Base-by-base conservation (phyloP, 2,113 vertebrate genomes). In the Pithys albifrons region DNA sequence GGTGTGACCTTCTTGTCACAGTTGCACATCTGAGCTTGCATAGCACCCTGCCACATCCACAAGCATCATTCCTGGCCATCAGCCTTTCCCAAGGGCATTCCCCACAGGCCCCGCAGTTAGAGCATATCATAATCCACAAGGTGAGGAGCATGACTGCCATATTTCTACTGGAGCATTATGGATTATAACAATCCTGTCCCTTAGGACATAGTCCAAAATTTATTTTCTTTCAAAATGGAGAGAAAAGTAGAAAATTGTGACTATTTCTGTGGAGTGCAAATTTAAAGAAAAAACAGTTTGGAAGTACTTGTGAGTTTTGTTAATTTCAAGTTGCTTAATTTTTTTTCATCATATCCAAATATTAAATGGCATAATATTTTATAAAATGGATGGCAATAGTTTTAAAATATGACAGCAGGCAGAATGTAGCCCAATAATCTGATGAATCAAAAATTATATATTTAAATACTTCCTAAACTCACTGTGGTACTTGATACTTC, bases 61-160 rank as follows among this genome's bases (percentile, higher is more conserved):
- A 69, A 8, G 10, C 12, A 2, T 35, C 8, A 0, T 2, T 66
- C 28, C 29, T 1, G 2, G 23, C 49, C 19, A 3, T 19, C 13
- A 4, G 3, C 14, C 55, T 86, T 24, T 27, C 71, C 54, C 22
- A 5, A 28, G 33, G 75, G 25, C 5, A 1, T n/a, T 77, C 14
- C n/a, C 23, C 0, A 0, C 3, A 6, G 2, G 62, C 6, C n/a
- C 1, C 0, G 24, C 14, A 65, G 33, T 14, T 23, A 70, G 37
- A 70, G 14, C 5, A 9, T 11, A 2, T 24, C 81, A 45, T 46
- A 91, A 96, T 72, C 57, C 1, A 0, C 1, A 3, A 43, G 43
- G 25, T 69, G 62, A 88, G 72, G 18, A 43, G 25, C 15, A 54
- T 66, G 54, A 73, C 43, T 82, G 66, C 25, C 51, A 25, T 18